Evolutionary conservation across 1,140 invertebrate species (phyloP).

Genomic region (Papilio polyxenes): DNA sequence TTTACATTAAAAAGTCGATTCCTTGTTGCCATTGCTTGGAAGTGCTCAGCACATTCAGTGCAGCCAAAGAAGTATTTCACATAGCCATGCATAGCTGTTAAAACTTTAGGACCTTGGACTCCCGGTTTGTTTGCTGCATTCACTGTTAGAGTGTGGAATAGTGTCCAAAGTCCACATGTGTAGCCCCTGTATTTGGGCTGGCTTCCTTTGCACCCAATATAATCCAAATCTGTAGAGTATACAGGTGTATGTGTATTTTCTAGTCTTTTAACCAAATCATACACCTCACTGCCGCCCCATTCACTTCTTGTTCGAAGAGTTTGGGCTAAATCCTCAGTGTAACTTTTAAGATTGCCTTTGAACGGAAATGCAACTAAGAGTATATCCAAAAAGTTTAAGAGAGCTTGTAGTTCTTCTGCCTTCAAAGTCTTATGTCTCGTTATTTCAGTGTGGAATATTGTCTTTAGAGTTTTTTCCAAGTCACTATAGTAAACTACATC

Average conservation of each 20-base stretch:
- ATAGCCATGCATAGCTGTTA: slow-evolving; percentile 93
- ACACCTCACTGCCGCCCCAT: slow-evolving; percentile 83
- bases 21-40: slow-evolving; percentile 87
- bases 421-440: slow-evolving; percentile 84
- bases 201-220: slow-evolving; percentile 93
- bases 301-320: slow-evolving; percentile 71
- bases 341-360: slow-evolving; percentile 83
- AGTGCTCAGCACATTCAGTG: slow-evolving; percentile 93
- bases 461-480: slow-evolving; percentile 90
- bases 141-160: slow-evolving; percentile 96
- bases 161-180: slow-evolving; percentile 96
- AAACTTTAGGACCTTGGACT: slow-evolving; percentile 82
- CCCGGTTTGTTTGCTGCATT: slow-evolving; percentile 83
- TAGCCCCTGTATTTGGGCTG: slow-evolving; percentile 89
- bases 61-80: slow-evolving; percentile 97
- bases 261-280: slow-evolving; percentile 77
- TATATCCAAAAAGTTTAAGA: slow-evolving; percentile 87
- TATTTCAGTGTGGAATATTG: slow-evolving; percentile 91
- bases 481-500: slow-evolving; percentile 89
- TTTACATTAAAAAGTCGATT: slow-evolving; percentile 86
- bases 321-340: slow-evolving; percentile 82
- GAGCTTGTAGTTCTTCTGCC: slow-evolving; percentile 85
- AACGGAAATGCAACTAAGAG: slow-evolving; percentile 89
- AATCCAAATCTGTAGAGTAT: slow-evolving; percentile 83
- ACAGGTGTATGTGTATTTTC: slow-evolving; percentile 80